Conservation (phyloP, 2,113 vertebrate species). For the Xiphophorus hellerii region DNA sequence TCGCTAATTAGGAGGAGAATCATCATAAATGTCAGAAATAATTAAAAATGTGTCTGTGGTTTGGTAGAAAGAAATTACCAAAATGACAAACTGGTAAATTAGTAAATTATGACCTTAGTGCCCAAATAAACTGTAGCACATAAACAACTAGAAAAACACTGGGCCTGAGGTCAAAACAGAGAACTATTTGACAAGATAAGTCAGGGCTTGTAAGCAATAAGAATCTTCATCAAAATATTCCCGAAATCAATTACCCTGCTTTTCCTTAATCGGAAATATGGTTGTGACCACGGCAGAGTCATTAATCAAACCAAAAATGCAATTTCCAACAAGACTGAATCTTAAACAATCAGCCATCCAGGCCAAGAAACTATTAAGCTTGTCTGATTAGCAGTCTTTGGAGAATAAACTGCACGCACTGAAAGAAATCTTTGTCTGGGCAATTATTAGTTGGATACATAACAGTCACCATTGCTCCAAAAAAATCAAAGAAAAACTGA, state of each 20-base stretch:
- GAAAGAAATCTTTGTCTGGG: constrained; percentile 43
- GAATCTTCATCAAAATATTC: constrained; percentile 43
- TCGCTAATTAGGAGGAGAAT: constrained; percentile 51
- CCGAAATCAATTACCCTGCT: constrained; percentile 61
- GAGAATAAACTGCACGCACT: constrained; percentile 56
- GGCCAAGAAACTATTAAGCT: constrained; percentile 64
- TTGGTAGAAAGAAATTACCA: constrained; percentile 55
- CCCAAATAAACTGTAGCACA: constrained; percentile 58
- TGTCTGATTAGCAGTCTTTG: constrained; percentile 69
- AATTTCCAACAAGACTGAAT: constrained; percentile 55
- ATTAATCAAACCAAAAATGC: constrained; percentile 57
- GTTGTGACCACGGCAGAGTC: constrained; percentile 42
- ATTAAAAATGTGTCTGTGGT: constrained; percentile 45
- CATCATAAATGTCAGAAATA: constrained; percentile 56
- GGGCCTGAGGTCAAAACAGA: constrained; percentile 34
- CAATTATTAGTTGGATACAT: constrained; percentile 58
- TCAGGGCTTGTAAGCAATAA: constrained; percentile 55
- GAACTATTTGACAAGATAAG: constrained; percentile 62
- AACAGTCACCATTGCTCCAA: constrained; percentile 50
- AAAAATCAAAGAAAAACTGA: constrained; percentile 46
- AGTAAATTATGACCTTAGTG: constrained; percentile 55
- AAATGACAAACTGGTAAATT: constrained; percentile 58
- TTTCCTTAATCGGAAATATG: constrained; percentile 49
- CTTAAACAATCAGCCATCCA: constrained; percentile 43
- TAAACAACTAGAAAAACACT: constrained; percentile 53